These are phyloP conservation scores for Cygnus atratus DNA, from an alignment of 2,113 vertebrate genomes.

Conservation along the genomic window DNA sequence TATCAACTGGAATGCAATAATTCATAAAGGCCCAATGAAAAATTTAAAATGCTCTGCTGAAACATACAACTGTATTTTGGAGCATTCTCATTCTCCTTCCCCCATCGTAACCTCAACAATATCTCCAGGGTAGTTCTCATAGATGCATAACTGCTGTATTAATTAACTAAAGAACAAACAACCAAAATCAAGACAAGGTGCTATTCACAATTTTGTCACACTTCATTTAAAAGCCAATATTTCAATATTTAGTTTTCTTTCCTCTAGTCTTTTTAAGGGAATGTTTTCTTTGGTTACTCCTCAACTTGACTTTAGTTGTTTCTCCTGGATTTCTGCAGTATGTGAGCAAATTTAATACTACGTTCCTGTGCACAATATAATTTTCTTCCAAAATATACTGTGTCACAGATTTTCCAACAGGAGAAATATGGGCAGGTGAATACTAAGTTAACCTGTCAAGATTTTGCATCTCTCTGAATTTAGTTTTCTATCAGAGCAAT, in stretches of 20 bases:
- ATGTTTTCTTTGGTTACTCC: background rate
- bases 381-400: background rate
- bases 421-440: background rate
- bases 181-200: background rate
- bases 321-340: background rate
- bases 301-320: background rate
- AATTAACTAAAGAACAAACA: background rate
- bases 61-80: background rate
- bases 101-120: background rate
- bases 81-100: background rate
- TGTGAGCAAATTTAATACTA: background rate
- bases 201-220: background rate
- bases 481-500: background rate
- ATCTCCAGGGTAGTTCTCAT: background rate
- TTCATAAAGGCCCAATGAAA: background rate
- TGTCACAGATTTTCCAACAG: background rate
- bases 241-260: background rate
- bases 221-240: background rate
- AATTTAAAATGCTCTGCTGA: background rate
- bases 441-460: background rate
- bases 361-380: rapidly evolving
- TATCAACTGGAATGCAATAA: background rate
- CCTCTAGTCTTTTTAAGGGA: background rate
- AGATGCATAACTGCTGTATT: background rate
- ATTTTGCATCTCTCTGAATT: background rate